Evolutionary conservation across 1,140 invertebrate genomes (phyloP).

Genomic region (Neomicropteryx cornuta): DNA sequence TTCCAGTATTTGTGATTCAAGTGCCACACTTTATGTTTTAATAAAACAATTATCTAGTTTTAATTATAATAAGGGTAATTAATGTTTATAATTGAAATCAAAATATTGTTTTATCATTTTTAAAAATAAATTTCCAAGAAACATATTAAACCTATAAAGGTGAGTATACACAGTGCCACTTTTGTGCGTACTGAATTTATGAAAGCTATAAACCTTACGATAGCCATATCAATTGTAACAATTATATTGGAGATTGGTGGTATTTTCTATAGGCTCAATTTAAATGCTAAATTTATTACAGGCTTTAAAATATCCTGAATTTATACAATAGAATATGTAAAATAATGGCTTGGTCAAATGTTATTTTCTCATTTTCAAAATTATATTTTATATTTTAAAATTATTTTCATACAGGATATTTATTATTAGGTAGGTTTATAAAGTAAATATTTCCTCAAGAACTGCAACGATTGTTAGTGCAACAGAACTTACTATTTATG

Average conservation of each 20-base stretch:
- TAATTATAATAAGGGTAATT: slow-evolving; percentile 43
- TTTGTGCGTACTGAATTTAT: too few relatives aligned
- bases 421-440: slow-evolving; percentile 26
- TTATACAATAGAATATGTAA: not conserved
- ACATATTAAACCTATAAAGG: slow-evolving; percentile 39
- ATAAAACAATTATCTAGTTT: slow-evolving; percentile 44
- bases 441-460: slow-evolving; percentile 23
- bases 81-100: slow-evolving; percentile 39
- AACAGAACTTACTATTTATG: slow-evolving; percentile 36
- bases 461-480: slow-evolving; percentile 34
- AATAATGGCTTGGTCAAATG: slow-evolving; percentile 32
- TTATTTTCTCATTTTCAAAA: slow-evolving; percentile 34
- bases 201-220: slow-evolving; percentile 44
- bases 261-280: slow-evolving; percentile 43
- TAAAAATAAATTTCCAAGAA: slow-evolving; percentile 39
- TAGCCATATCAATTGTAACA: slow-evolving; percentile 43
- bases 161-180: too few relatives aligned
- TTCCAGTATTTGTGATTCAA: slow-evolving; percentile 49
- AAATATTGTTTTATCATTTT: slow-evolving; percentile 46
- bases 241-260: slow-evolving; percentile 42
- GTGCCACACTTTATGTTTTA: slow-evolving; percentile 46
- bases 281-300: slow-evolving; percentile 42
- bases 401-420: slow-evolving; percentile 19
- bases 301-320: slow-evolving; percentile 38
- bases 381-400: slow-evolving; percentile 21